Percentiles rank a stretch among this genome's conserved stretches.
Evolutionary conservation across 2,888 invertebrate genomes (phyloP).

Genomic region (Caenorhabditis macrosperma): DNA sequence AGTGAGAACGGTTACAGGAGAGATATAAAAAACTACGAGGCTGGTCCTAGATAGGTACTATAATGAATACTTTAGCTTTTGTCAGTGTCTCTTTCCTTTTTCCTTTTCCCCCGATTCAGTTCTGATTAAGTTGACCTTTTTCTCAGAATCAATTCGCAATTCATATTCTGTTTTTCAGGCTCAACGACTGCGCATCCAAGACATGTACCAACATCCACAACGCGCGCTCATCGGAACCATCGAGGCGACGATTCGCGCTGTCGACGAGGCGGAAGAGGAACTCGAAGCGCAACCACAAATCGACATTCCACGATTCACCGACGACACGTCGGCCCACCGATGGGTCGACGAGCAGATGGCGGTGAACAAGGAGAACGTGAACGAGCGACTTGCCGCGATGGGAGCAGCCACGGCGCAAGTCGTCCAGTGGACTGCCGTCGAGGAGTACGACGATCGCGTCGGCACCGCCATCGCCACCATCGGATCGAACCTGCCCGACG

Average conservation of each 20-base stretch:
- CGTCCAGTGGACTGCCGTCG: slow-evolving; percentile 88
- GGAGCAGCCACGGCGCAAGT: slow-evolving; percentile 98
- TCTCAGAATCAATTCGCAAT: not conserved
- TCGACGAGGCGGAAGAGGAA: slow-evolving; percentile 88
- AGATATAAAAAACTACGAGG: not conserved
- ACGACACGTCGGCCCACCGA: slow-evolving; percentile 64
- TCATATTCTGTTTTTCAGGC: slow-evolving; percentile 81
- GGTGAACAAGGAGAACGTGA: slow-evolving; percentile 95
- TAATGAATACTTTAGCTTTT: not conserved
- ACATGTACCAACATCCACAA: slow-evolving; percentile 92
- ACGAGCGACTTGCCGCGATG: slow-evolving; percentile 98
- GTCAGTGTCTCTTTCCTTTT: slow-evolving; percentile 1
- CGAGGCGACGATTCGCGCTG: slow-evolving; percentile 90
- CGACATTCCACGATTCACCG: slow-evolving; percentile 76
- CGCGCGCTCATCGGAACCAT: slow-evolving; percentile 92
- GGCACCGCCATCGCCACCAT: slow-evolving; percentile 98
- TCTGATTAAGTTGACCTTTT: not conserved
- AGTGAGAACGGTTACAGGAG: slow-evolving; percentile 11
- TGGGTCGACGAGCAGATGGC: slow-evolving; percentile 84
- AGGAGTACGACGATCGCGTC: slow-evolving; percentile 92
- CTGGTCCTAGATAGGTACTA: not conserved
- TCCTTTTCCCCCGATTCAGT: not conserved
- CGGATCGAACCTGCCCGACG: slow-evolving; percentile 94
- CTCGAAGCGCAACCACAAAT: slow-evolving; percentile 76
- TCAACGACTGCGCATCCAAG: slow-evolving; percentile 90